Evolutionary conservation across 2,113 vertebrate species (phyloP).

Genomic region (Petrocephalus zakoni): DNA sequence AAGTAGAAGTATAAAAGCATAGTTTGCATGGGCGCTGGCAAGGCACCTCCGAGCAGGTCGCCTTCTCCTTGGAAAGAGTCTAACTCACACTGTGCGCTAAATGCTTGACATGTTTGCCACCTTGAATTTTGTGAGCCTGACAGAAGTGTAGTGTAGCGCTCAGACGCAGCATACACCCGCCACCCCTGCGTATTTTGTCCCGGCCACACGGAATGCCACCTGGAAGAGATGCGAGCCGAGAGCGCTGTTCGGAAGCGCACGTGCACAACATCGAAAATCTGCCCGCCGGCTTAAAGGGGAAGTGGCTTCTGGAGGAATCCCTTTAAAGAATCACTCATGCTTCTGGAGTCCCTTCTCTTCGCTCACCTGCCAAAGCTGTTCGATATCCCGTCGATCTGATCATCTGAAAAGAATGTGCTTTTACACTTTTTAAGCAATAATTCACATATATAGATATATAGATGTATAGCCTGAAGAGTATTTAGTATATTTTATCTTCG

Average conservation of each 20-base stretch:
- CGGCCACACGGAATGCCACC: background rate
- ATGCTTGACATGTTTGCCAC: background rate
- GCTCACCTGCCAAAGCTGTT: background rate
- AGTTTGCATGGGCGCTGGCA: background rate
- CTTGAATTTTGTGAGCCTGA: background rate
- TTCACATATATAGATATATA: background rate
- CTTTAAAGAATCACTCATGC: background rate
- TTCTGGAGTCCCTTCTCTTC: background rate
- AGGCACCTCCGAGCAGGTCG: background rate
- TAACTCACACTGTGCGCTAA: background rate
- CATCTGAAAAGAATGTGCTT: background rate
- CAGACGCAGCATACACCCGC: background rate
- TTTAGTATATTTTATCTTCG: background rate
- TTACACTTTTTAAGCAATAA: conserved; percentile 8
- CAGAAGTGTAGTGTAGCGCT: background rate
- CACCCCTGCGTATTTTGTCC: background rate
- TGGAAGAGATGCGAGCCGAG: background rate
- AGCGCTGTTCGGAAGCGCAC: background rate
- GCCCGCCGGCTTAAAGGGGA: background rate
- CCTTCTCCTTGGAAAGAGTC: background rate
- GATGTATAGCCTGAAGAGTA: background rate
- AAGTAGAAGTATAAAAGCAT: background rate
- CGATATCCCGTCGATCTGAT: background rate
- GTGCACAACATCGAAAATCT: background rate
- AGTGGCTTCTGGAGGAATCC: background rate